Evolutionary conservation across 2,113 vertebrate species (phyloP).

Genomic region (Platanista minor): DNA sequence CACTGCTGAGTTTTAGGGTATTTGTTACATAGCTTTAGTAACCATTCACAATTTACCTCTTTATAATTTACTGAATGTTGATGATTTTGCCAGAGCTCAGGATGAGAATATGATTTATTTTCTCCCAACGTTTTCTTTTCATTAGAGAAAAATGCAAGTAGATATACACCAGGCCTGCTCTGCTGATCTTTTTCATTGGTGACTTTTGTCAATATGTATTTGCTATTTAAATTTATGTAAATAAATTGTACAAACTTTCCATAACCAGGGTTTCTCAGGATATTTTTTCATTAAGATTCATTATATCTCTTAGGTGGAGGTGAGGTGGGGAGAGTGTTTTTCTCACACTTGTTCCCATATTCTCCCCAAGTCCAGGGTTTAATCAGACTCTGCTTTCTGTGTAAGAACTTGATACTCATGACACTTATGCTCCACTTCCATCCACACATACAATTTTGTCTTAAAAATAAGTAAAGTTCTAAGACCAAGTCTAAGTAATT

Average conservation of each 20-base stretch:
- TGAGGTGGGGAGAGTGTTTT: background rate
- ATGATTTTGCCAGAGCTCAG: background rate
- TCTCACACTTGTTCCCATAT: background rate
- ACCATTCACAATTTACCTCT: background rate
- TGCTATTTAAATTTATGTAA: slow-evolving; percentile 26
- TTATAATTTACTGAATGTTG: background rate
- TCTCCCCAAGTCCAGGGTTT: background rate
- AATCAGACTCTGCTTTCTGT: background rate
- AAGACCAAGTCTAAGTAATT: background rate
- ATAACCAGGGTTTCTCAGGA: background rate
- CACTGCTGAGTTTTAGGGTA: background rate
- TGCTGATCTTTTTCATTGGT: background rate
- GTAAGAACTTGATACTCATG: fast-evolving
- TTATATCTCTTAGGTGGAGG: background rate
- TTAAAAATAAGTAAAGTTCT: background rate
- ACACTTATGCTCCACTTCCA: fast-evolving
- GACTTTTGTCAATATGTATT: background rate
- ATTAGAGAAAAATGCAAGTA: background rate
- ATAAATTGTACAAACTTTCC: background rate
- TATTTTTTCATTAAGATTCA: slow-evolving; percentile 5
- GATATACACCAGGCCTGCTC: background rate
- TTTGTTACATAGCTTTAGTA: background rate
- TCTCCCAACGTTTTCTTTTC: background rate
- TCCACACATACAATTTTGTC: background rate
- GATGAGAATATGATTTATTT: background rate